phyloP scores from a whole-genome alignment of 2,888 invertebrate genomes.

The Standfussiana lucernea region DNA sequence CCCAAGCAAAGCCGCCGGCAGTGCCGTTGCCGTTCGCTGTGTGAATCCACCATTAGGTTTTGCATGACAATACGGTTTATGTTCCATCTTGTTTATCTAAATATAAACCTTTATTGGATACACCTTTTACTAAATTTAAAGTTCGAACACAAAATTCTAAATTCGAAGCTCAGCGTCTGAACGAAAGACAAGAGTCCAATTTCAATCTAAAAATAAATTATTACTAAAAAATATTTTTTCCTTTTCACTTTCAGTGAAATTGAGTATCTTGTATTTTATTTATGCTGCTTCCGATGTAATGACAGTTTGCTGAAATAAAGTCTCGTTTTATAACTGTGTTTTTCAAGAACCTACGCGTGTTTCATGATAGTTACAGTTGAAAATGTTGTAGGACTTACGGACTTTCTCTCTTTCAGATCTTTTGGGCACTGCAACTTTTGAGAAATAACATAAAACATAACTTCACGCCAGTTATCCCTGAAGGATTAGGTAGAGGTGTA shows the following conservation, averaged over 20 bases:
- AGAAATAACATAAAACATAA: too few relatives aligned
- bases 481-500: too few relatives aligned
- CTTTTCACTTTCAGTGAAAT: constrained; percentile 25
- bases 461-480: too few relatives aligned
- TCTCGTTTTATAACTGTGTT: not conserved
- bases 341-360: not conserved
- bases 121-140: constrained; percentile 22
- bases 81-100: not conserved
- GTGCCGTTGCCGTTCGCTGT: too few relatives aligned
- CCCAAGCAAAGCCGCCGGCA: too few relatives aligned
- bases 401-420: too few relatives aligned
- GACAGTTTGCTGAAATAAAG: constrained; percentile 6
- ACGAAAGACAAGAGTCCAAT: constrained; percentile 28
- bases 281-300: constrained; percentile 13
- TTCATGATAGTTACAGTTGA: not conserved
- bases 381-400: not conserved
- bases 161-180: constrained; percentile 11
- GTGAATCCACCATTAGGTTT: too few relatives aligned
- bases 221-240: constrained; percentile 29
- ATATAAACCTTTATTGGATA: not conserved
- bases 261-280: constrained; percentile 21
- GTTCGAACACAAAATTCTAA: constrained; percentile 15
- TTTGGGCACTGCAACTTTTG: not conserved
- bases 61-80: too few relatives aligned
- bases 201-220: constrained; percentile 31